phyloP scores from a whole-genome alignment of 2,888 invertebrate genomes.

The Chymomyza fuscimana region DNA sequence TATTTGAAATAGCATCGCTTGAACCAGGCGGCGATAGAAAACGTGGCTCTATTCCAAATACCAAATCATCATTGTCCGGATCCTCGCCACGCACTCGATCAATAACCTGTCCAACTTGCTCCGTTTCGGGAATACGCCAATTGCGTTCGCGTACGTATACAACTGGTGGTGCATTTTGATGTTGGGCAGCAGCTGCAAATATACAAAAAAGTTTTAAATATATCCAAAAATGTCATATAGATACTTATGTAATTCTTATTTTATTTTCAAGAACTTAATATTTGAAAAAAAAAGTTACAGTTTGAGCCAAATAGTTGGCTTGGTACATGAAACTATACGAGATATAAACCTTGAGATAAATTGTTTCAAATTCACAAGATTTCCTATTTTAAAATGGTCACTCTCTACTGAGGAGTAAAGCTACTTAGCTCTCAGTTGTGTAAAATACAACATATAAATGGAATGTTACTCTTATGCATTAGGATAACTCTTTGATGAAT shows the following conservation, averaged over 20 bases:
- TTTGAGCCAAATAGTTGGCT: too few species aligned
- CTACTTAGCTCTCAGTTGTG: too few species aligned
- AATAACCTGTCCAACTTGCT: slow-evolving; percentile 86
- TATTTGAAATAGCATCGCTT: slow-evolving; percentile 52
- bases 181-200: slow-evolving; percentile 60
- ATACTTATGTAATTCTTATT: background rate
- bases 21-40: slow-evolving; percentile 67
- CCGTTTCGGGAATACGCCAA: slow-evolving; percentile 87
- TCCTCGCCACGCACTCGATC: slow-evolving; percentile 86
- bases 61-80: slow-evolving; percentile 83
- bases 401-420: too few species aligned
- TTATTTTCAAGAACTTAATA: too few species aligned
- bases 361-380: too few species aligned
- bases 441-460: too few species aligned
- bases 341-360: too few species aligned
- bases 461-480: too few species aligned
- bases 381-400: too few species aligned
- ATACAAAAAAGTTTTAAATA: background rate
- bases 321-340: too few species aligned
- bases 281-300: too few species aligned
- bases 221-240: background rate
- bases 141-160: slow-evolving; percentile 86
- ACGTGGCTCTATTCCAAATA: slow-evolving; percentile 86
- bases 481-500: too few species aligned
- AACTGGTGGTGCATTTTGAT: slow-evolving; percentile 82